Conservation (phyloP, 2,888 invertebrate species). For the Ramazzottius varieornatus region DNA sequence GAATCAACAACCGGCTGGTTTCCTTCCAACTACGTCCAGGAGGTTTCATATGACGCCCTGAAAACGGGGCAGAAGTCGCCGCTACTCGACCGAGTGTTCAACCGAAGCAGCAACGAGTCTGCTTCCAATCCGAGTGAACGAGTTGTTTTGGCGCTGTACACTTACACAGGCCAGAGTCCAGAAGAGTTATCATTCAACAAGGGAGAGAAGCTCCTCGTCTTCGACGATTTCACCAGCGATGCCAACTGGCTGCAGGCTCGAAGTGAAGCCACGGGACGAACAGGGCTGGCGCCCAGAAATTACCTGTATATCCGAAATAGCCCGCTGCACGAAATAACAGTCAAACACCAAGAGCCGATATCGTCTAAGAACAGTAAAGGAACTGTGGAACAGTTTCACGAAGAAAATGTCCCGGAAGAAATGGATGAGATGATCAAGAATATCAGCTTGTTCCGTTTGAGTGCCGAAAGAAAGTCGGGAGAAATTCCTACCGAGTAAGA, state of each 20-base stretch:
- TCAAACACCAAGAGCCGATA: too few species aligned
- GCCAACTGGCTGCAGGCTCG: constrained; percentile 96
- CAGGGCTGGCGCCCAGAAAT: constrained; percentile 80
- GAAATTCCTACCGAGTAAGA: too few species aligned
- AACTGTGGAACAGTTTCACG: background rate
- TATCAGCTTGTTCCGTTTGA: too few species aligned
- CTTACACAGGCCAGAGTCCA: constrained; percentile 43
- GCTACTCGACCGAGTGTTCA: too few species aligned
- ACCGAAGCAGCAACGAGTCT: constrained; percentile 52
- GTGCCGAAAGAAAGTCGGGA: too few species aligned
- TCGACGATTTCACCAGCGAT: constrained; percentile 83
- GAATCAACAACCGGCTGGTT: constrained; percentile 57
- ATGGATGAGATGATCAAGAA: background rate
- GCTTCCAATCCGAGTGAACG: background rate
- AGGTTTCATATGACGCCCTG: constrained; percentile 42
- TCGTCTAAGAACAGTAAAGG: too few species aligned
- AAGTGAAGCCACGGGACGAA: constrained; percentile 65
- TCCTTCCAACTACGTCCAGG: constrained; percentile 75
- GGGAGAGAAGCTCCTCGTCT: constrained; percentile 76
- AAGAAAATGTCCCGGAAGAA: background rate
- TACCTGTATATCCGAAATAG: too few species aligned
- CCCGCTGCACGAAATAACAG: too few species aligned
- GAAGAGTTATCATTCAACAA: constrained; percentile 90
- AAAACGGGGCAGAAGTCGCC: constrained; percentile 63
- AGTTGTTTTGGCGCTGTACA: constrained; percentile 12